Conservation (phyloP, 2,888 invertebrate genomes). For the Falcaria lacertinaria region DNA sequence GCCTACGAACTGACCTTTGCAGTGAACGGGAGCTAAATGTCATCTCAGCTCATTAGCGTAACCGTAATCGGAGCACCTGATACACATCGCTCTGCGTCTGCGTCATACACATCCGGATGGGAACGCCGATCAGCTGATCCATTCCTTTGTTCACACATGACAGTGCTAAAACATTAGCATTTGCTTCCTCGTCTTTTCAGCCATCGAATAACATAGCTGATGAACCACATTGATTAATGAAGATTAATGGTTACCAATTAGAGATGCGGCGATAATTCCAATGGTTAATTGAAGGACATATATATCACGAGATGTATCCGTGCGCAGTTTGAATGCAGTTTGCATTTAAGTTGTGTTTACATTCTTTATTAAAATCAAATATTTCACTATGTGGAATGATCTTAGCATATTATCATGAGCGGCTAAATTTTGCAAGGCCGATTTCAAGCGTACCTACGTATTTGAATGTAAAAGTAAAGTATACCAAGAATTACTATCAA, state of each 20-base stretch:
- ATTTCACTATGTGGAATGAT: too few relatives aligned
- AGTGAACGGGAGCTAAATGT: slow-evolving; percentile 48
- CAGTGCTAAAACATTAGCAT: too few relatives aligned
- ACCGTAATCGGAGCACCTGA: slow-evolving; percentile 20
- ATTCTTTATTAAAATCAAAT: too few relatives aligned
- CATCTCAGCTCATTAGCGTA: slow-evolving; percentile 35
- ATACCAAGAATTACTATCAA: too few relatives aligned
- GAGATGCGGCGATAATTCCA: background rate
- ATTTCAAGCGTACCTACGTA: background rate
- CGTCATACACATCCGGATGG: background rate
- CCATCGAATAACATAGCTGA: background rate
- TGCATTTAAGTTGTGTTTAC: too few relatives aligned
- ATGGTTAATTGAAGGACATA: slow-evolving; percentile 1
- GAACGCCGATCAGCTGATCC: background rate
- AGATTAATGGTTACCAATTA: slow-evolving; percentile 1
- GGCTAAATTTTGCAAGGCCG: background rate
- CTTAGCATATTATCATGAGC: too few relatives aligned
- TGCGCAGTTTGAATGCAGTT: background rate
- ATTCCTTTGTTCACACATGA: slow-evolving; percentile 9
- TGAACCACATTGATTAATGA: background rate
- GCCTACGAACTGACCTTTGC: slow-evolving; percentile 40
- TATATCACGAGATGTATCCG: background rate
- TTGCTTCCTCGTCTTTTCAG: slow-evolving; percentile 17
- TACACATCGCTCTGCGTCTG: slow-evolving; percentile 7
- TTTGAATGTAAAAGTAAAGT: too few relatives aligned